Percentiles rank a stretch among this genome's conserved stretches.
Conservation (phyloP, 2,113 vertebrate genomes). For the Rhadina sibilatrix region DNA sequence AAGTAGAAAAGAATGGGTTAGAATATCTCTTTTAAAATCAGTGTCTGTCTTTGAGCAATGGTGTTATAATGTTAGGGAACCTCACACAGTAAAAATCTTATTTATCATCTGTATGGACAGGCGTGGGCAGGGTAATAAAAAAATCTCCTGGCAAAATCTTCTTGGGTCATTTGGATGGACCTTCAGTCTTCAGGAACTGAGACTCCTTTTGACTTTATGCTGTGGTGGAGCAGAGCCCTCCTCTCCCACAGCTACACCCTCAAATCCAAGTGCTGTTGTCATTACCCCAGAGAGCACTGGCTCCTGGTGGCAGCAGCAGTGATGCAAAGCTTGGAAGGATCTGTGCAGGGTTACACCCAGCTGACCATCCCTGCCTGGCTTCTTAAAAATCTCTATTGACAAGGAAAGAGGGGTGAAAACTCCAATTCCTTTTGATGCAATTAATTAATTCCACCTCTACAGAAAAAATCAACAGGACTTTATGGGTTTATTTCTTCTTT, state of each 20-base stretch:
- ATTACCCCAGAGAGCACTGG: fast-evolving
- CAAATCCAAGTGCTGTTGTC: background rate
- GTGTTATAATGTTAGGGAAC: background rate
- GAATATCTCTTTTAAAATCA: background rate
- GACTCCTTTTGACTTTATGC: background rate
- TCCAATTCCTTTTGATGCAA: background rate
- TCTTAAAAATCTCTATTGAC: background rate
- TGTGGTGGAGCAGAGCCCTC: background rate
- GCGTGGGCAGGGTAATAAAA: background rate
- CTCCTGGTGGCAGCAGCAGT: background rate
- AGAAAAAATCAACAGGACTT: background rate
- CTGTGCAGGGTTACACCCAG: background rate
- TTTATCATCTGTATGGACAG: background rate
- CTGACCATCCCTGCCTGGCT: background rate
- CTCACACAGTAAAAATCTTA: background rate
- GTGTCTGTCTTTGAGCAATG: background rate
- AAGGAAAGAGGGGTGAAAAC: background rate
- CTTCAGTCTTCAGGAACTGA: background rate
- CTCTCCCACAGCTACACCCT: background rate
- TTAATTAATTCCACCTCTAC: background rate
- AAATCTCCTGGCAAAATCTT: background rate
- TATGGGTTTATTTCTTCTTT: background rate
- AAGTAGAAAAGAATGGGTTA: background rate
- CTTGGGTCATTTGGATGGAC: background rate
- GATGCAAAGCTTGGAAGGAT: background rate